Base-by-base conservation (phyloP, 2,888 invertebrate genomes). In the Volucella inflata region DNA sequence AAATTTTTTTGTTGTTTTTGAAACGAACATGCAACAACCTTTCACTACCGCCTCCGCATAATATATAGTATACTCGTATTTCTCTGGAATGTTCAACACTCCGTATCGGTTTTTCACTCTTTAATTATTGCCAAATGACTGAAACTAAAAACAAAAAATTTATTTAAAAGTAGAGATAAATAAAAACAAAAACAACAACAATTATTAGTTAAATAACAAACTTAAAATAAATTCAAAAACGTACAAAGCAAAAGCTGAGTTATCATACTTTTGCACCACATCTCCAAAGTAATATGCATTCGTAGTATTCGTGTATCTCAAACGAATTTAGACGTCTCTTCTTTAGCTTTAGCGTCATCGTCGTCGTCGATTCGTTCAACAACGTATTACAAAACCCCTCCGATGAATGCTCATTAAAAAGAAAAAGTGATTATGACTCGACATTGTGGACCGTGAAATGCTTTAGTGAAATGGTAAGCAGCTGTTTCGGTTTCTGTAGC, bases 351-450 rank as follows among this genome's bases (percentile, higher is more conserved):
- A 30, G 4, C 30, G 30, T 30, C 30, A 30, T 30, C 62, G 30
- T 64, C 55, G 30, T 30, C 0, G 53, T 14, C 36, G 42, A 53
- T 68, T 68, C 50, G 65, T 59, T 64, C 40, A 76, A 60, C 80
- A 75, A 60, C 71, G 40, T 80, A 81, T 85, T 85, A 85, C 81
- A 85, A 85, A 85, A 85, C 76, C 85, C 67, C 71, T 71, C 44
- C 75, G 81, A 81, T 80, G 80, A 76, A 80, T 80, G 80, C 65
- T 85, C 85, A 81, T 85, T 85, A 85, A 85, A 85, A 85, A 85
- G 85, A 80, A 85, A 85, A 85, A 85, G 85, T 85, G 85, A 85
- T 85, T 81, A 85, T 85, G 85, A 85, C 67, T 81, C 85, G 76
- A 81, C 81, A 76, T 81, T 64, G 81, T 81, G 81, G 76, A 72